Conservation (phyloP, 2,797 vertebrate genomes). For the Poeciliopsis gracilis region DNA sequence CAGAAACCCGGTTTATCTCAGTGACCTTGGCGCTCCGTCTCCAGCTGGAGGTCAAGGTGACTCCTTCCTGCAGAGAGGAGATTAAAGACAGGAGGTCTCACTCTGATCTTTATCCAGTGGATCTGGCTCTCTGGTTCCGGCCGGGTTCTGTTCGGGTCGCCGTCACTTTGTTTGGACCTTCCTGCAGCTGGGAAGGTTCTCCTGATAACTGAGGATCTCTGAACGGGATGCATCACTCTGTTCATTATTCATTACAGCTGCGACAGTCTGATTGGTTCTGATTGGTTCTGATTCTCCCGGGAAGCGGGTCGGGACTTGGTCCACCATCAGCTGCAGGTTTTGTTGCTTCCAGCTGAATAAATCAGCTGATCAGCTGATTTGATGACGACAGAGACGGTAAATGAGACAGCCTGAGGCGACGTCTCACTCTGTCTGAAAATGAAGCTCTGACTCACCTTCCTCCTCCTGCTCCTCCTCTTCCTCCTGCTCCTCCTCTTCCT, state of each 20-base stretch:
- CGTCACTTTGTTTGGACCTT: background rate
- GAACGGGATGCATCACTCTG: background rate
- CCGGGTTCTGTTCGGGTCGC: background rate
- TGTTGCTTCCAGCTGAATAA: background rate
- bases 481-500: background rate
- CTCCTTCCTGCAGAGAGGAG: background rate
- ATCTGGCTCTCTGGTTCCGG: background rate
- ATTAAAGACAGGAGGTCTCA: background rate
- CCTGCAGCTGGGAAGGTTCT: background rate
- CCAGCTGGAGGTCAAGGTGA: slow-evolving; percentile 15
- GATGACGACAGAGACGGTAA: background rate
- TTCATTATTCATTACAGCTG: background rate
- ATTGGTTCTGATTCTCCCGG: background rate
- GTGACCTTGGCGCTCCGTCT: slow-evolving; percentile 20
- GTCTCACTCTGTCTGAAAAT: background rate
- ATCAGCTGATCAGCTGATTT: background rate
- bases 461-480: background rate
- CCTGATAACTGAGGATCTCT: background rate
- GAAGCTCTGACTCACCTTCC: background rate
- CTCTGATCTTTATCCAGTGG: background rate
- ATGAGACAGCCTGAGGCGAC: background rate
- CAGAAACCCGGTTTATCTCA: background rate
- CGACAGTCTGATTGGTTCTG: background rate
- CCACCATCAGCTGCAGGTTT: background rate
- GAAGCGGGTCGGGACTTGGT: background rate